Conservation (phyloP, 1,140 invertebrate genomes). For the Melanaphis sacchari region DNA sequence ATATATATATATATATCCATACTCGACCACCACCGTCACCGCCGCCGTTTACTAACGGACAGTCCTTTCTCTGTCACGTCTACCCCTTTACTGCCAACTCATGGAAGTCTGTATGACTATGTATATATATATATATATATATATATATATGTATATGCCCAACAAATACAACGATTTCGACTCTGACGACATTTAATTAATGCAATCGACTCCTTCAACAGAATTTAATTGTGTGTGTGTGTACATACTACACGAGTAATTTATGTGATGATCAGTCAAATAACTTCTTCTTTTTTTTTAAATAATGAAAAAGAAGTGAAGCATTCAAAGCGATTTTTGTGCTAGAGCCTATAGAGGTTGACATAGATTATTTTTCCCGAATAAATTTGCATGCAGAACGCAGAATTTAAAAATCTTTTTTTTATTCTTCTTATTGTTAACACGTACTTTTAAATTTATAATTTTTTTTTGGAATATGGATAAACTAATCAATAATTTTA, state of each 20-base stretch:
- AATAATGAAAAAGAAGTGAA: not conserved
- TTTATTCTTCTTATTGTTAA: not conserved
- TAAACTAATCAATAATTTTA: not conserved
- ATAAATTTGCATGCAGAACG: not conserved
- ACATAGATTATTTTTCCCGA: not conserved
- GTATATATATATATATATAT: not conserved
- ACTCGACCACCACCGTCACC: slow-evolving; percentile 22
- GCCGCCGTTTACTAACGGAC: slow-evolving; percentile 2
- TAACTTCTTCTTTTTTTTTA: no score
- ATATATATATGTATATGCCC: not conserved
- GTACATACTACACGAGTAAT: not conserved
- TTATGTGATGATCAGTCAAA: not conserved
- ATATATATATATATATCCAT: not conserved
- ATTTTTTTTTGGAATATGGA: not conserved
- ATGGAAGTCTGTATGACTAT: not conserved
- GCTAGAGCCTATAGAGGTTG: not conserved
- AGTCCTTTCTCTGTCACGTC: slow-evolving; percentile 1
- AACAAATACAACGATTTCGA: not conserved
- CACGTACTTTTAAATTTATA: not conserved
- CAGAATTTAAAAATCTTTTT: not conserved
- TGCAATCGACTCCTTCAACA: not conserved
- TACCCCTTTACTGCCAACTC: not conserved
- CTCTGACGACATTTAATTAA: slow-evolving; percentile 52
- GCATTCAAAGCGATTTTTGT: not conserved
- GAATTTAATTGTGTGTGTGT: not conserved